phyloP scores from a whole-genome alignment of 2,113 vertebrate genomes.

The Fulmarus glacialis region DNA sequence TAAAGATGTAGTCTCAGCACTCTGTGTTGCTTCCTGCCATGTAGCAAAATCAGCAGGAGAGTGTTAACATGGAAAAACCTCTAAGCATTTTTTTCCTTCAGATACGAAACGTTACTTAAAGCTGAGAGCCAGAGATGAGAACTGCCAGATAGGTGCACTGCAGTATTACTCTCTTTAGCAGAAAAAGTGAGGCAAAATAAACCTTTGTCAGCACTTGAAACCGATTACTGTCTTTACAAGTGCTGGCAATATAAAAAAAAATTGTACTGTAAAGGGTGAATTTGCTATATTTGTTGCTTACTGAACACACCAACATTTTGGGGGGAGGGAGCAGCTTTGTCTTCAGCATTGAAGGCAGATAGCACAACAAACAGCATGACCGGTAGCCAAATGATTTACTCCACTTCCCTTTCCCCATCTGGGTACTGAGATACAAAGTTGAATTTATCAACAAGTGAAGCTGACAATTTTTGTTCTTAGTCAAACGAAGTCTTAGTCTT shows the following conservation, averaged over 20 bases:
- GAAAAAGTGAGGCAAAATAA: background rate
- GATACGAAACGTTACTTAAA: background rate
- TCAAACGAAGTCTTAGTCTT: too few relatives aligned
- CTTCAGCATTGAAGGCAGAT: background rate
- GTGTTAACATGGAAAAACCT: background rate
- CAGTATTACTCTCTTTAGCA: background rate
- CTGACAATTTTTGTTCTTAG: background rate
- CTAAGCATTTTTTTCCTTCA: background rate
- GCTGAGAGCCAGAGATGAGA: background rate
- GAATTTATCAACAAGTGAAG: background rate
- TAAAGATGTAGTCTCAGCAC: background rate
- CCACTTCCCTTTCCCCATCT: background rate
- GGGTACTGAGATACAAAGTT: background rate
- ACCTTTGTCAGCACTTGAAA: background rate
- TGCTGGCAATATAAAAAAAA: background rate
- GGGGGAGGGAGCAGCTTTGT: background rate
- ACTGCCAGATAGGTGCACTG: background rate
- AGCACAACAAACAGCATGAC: background rate
- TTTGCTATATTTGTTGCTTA: background rate
- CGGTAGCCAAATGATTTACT: background rate
- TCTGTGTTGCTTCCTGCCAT: rapidly evolving
- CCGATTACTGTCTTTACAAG: background rate
- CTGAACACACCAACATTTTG: background rate
- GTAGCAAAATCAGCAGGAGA: background rate
- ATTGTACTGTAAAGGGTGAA: background rate